Conservation (phyloP, 1,140 invertebrate genomes). For the Zophobas atratus region DNA sequence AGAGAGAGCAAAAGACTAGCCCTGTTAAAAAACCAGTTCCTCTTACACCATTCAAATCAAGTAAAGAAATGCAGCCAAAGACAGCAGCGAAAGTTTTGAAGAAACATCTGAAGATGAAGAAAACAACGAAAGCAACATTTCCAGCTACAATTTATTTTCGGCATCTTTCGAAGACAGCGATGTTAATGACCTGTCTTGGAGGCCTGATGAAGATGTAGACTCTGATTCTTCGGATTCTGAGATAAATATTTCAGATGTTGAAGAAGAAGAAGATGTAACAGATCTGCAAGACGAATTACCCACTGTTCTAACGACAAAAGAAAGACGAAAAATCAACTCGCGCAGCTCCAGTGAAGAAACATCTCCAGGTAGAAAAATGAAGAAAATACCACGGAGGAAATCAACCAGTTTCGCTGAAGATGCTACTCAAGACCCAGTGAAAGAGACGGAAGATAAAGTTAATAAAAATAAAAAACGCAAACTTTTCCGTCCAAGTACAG, state of each 20-base stretch:
- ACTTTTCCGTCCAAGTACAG: not conserved
- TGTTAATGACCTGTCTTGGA: not conserved
- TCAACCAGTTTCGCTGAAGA: not conserved
- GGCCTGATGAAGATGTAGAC: not conserved
- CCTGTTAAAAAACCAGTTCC: no score
- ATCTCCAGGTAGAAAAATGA: not conserved
- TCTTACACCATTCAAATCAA: no score
- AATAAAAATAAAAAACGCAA: not conserved
- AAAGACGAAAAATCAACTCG: no score
- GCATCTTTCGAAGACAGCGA: not conserved
- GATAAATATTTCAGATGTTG: not conserved
- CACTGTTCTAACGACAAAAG: no score
- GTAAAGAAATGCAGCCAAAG: no score
- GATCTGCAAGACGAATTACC: not conserved
- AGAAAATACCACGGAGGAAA: not conserved
- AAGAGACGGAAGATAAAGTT: not conserved
- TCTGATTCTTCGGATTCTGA: not conserved
- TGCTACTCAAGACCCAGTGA: not conserved
- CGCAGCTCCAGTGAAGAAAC: no score
- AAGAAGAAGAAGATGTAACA: not conserved
- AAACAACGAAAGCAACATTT: no score
- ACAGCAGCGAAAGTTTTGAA: no score
- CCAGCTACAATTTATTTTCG: not conserved
- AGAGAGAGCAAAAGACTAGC: no score
- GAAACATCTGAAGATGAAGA: no score